These are phyloP conservation scores for Thamnaconus septentrionalis DNA, from an alignment of 2,113 vertebrate species.

Conservation along the genomic window DNA sequence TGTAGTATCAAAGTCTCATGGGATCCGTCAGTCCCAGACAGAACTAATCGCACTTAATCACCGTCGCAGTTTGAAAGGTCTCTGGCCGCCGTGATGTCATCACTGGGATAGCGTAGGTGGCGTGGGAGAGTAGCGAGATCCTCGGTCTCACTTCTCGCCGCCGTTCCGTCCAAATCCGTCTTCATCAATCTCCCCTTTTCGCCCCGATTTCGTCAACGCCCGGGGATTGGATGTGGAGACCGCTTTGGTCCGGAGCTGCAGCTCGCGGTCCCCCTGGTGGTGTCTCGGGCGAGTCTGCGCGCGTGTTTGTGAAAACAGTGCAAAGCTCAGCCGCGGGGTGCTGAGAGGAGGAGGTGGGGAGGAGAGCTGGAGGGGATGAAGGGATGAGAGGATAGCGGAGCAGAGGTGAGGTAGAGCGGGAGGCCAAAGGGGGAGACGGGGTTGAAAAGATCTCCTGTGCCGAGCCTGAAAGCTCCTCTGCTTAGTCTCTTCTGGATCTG, in stretches of 20 bases:
- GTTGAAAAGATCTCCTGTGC: constrained; percentile 48
- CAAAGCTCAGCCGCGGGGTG: constrained; percentile 51
- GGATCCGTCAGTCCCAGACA: constrained; percentile 60
- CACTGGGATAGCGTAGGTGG: constrained; percentile 48
- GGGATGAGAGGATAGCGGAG: constrained; percentile 33
- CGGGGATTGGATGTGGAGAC: constrained; percentile 32
- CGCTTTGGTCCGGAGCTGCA: constrained; percentile 38
- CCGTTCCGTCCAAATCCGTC: constrained; percentile 34
- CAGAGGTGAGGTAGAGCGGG: constrained; percentile 23
- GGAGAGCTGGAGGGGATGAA: constrained; percentile 48
- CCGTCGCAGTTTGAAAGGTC: constrained; percentile 57
- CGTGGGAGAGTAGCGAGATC: constrained; percentile 68
- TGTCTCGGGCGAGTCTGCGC: constrained; percentile 32
- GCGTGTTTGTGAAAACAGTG: constrained; percentile 32
- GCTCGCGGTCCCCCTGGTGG: constrained; percentile 31
- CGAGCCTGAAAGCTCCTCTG: constrained; percentile 49
- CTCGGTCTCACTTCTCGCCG: constrained; percentile 60
- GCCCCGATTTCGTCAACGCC: constrained; percentile 71
- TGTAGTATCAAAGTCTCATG: constrained; percentile 36
- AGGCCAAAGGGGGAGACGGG: constrained; percentile 65
- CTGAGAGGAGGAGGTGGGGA: constrained; percentile 33
- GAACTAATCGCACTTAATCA: constrained; percentile 70
- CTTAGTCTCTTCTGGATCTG: constrained; percentile 26
- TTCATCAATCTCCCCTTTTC: constrained; percentile 59
- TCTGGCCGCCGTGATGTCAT: constrained; percentile 63